Evolutionary conservation across 2,888 invertebrate species (phyloP), one percentile per base, ranked within the genome.

Genomic region (Strigamia maritima): DNA sequence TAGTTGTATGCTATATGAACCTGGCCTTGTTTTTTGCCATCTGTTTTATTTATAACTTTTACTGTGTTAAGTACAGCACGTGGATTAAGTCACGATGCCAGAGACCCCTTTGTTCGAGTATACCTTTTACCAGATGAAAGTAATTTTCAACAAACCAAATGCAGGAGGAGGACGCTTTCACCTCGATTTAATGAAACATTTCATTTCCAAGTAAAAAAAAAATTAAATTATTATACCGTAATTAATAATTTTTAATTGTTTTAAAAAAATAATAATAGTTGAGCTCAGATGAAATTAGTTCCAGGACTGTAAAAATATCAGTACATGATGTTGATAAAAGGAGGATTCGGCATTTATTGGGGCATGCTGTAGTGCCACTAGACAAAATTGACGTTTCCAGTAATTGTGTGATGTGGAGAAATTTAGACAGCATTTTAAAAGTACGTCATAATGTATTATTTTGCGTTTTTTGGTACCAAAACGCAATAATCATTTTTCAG

Each of bases 321-420:
- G 84, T 85, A 10, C 86, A 86, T 81, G 85, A 85, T 81, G 83
- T 86, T 14, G 86, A 86, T 82, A 84, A 83, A 80, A 81, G 84
- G 31, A 83, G 84, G 31, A 81, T 86, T 28, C 84, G 85, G 38
- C 85, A 85, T 80, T 84, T 84, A 10, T 81, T 86, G 3, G 86
- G 86, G 77, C 85, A 86, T 82, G 84, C 83, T 78, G 81, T 85
- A 38, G 81, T 85, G 19, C 83, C 83, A 0, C 82, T 86, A 7
- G 81, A 81, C 60, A 84, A 84, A 40, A 77, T 84, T 40, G 84
- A 86, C 80, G 75, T 84, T 6, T 82, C 81, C 19, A 83, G 81
- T 65, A 82, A 82, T 35, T 83, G 83, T 16, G 79, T 82, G 4
- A 75, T 83, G 54, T 84, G 83, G 81, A 81, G 81, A 22, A 83